Evolutionary conservation across 1,140 invertebrate species (phyloP).

Genomic region (Epicauta chinensis): DNA sequence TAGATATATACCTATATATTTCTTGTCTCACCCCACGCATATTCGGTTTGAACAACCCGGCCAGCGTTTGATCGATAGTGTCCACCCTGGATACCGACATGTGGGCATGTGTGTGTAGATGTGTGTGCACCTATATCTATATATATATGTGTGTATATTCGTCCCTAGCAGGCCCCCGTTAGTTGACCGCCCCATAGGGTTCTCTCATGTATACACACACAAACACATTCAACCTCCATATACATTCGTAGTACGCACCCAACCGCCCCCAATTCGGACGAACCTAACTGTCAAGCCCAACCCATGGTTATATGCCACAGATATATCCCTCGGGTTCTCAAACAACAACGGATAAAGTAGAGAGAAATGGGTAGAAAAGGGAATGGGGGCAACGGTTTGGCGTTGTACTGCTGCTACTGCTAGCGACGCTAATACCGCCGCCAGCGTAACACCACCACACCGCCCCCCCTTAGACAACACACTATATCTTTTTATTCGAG

Average conservation of each 20-base stretch:
- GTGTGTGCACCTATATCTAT: too few relatives aligned
- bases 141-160: too few relatives aligned
- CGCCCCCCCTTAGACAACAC: not conserved
- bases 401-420: too few relatives aligned
- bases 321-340: constrained; percentile 8
- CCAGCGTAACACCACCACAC: constrained; percentile 1
- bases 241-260: not conserved
- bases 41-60: constrained; percentile 26
- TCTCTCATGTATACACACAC: not conserved
- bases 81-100: constrained; percentile 30
- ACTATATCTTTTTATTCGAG: constrained; percentile 13
- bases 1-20: too few relatives aligned
- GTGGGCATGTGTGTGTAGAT: too few relatives aligned
- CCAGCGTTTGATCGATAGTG: constrained; percentile 35
- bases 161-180: not conserved
- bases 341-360: too few relatives aligned
- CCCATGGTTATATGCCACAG: constrained; percentile 20
- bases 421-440: not conserved
- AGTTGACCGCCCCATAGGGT: not conserved
- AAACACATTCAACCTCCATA: not conserved
- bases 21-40: constrained; percentile 20
- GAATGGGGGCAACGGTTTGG: too few relatives aligned
- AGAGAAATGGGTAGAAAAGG: too few relatives aligned
- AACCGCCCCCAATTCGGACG: not conserved
- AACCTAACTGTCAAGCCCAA: constrained; percentile 18